Conservation (phyloP, 2,113 vertebrate genomes). For the Taxidea taxus region DNA sequence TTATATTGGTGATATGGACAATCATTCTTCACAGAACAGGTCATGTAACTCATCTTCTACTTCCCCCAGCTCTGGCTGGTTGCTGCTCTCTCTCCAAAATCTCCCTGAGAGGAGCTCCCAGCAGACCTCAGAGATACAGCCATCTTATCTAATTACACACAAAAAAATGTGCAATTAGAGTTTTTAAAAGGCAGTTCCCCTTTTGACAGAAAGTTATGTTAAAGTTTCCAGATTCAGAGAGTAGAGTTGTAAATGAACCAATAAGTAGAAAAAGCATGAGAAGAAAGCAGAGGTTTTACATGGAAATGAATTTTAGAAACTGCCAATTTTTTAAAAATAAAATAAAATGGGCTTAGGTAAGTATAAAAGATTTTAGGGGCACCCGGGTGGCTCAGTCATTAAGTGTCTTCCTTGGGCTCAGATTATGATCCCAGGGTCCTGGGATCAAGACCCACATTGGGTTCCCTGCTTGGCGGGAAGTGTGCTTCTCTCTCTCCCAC, state of each 20-base stretch:
- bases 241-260: not conserved
- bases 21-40: not conserved
- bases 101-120: not conserved
- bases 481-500: too few species aligned
- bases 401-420: too few species aligned
- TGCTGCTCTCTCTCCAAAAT: not conserved
- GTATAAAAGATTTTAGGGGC: not conserved
- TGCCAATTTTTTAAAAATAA: not conserved
- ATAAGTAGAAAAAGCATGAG: not conserved
- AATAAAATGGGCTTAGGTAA: not conserved
- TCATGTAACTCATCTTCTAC: not conserved
- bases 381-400: too few species aligned
- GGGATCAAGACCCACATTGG: too few species aligned
- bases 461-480: too few species aligned
- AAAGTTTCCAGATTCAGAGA: not conserved
- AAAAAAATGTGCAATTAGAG: not conserved
- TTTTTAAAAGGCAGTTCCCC: not conserved
- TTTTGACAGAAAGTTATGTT: slow-evolving; percentile 1
- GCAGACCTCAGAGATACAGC: not conserved
- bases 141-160: not conserved
- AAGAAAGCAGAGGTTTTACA: not conserved
- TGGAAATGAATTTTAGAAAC: not conserved
- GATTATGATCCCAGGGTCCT: too few species aligned
- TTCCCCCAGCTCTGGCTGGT: too few species aligned
- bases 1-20: not conserved